phyloP scores from a whole-genome alignment of 2,113 vertebrate genomes.

The Platichthys stellatus region DNA sequence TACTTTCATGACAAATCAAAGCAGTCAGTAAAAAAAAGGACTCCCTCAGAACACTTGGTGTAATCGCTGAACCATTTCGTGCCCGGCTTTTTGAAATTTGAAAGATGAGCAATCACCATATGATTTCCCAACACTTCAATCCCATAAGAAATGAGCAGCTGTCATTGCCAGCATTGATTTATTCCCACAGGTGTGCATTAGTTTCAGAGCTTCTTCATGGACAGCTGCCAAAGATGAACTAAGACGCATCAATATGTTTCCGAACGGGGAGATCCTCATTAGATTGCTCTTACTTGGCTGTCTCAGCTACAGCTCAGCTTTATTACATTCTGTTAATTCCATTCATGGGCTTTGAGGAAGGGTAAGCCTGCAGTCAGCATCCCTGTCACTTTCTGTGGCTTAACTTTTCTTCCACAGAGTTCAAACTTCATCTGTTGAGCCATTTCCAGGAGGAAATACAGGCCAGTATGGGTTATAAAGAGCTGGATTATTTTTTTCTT shows the following conservation, averaged over 20 bases:
- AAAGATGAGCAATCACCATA: slow-evolving; percentile 17
- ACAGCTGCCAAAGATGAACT: slow-evolving; percentile 66
- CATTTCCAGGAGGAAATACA: too few relatives aligned
- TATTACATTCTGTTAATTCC: slow-evolving; percentile 28
- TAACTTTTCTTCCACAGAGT: too few relatives aligned
- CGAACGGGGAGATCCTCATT: slow-evolving; percentile 54
- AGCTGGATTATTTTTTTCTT: too few relatives aligned
- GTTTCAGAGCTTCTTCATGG: slow-evolving; percentile 57
- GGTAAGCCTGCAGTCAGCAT: too few relatives aligned
- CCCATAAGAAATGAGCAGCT: slow-evolving; percentile 42
- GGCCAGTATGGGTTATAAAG: too few relatives aligned
- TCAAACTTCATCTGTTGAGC: too few relatives aligned
- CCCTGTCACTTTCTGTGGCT: too few relatives aligned
- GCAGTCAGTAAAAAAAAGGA: slow-evolving; percentile 10
- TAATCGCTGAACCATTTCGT: slow-evolving; percentile 28
- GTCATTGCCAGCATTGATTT: slow-evolving; percentile 62
- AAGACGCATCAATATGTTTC: slow-evolving; percentile 62
- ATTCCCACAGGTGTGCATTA: slow-evolving; percentile 67
- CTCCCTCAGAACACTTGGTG: slow-evolving; percentile 5
- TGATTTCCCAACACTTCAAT: slow-evolving; percentile 53
- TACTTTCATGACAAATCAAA: slow-evolving; percentile 16
- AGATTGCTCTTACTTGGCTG: slow-evolving; percentile 50
- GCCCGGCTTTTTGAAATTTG: slow-evolving; percentile 19
- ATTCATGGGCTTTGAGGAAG: too few relatives aligned
- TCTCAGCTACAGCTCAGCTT: slow-evolving; percentile 47